Conservation (phyloP, 1,140 invertebrate genomes). For the Papilio glaucus region DNA sequence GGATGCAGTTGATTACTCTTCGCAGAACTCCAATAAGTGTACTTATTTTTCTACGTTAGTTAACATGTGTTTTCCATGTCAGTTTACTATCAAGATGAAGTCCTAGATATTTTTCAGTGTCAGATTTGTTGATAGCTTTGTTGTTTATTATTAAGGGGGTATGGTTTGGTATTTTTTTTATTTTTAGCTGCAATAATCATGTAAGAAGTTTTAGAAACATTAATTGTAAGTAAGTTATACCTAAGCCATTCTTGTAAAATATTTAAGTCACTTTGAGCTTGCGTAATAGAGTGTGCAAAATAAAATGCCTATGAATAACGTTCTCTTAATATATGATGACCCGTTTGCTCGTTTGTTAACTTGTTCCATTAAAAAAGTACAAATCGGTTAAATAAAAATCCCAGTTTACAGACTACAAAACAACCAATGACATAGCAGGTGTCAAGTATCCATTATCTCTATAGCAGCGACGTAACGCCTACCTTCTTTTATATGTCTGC, state of each 20-base stretch:
- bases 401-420: too few species aligned
- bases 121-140: too few species aligned
- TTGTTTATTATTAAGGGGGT: background rate
- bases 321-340: too few species aligned
- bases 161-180: background rate
- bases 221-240: constrained; percentile 27
- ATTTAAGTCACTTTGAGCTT: constrained; percentile 7
- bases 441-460: too few species aligned
- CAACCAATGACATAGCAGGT: too few species aligned
- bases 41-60: constrained; percentile 38
- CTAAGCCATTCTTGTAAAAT: constrained; percentile 2
- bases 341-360: too few species aligned
- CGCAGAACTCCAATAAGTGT: constrained; percentile 35
- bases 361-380: too few species aligned
- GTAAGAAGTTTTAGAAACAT: constrained; percentile 11
- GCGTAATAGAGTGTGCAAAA: too few species aligned
- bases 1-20: constrained; percentile 39
- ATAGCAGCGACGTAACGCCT: too few species aligned
- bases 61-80: constrained; percentile 42
- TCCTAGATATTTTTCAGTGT: constrained; percentile 44
- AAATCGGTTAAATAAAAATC: too few species aligned
- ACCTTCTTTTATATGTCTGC: too few species aligned
- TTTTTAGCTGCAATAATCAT: background rate
- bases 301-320: too few species aligned
- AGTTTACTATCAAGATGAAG: constrained; percentile 42